Percentiles rank a stretch among this genome's conserved stretches.
phyloP scores from a whole-genome alignment of 2,888 invertebrate genomes.

The Deilephila porcellus region DNA sequence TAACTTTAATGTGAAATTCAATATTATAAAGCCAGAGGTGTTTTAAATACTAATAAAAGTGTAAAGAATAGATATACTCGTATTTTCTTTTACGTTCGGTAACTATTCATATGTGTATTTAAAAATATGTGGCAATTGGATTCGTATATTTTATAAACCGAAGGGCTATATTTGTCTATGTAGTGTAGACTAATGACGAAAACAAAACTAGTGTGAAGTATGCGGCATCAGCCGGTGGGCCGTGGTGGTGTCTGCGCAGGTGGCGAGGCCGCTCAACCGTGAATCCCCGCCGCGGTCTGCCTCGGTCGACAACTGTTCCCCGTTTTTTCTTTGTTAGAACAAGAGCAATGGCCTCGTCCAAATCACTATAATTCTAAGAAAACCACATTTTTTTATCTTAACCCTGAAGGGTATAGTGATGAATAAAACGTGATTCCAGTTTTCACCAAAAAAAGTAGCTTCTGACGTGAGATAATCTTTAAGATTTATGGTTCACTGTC shows the following conservation, averaged over 20 bases:
- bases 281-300: constrained; percentile 64
- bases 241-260: constrained; percentile 64
- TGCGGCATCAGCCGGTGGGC: constrained; percentile 42
- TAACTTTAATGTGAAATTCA: background rate
- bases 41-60: background rate
- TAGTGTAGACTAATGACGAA: background rate
- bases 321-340: constrained; percentile 66
- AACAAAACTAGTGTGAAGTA: constrained; percentile 15
- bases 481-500: constrained; percentile 24
- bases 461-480: constrained; percentile 35
- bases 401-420: constrained; percentile 30
- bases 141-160: background rate
- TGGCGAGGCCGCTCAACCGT: constrained; percentile 78
- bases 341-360: constrained; percentile 72
- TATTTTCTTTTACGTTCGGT: background rate
- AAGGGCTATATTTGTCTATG: background rate
- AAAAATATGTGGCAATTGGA: background rate
- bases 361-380: constrained; percentile 36
- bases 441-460: constrained; percentile 35
- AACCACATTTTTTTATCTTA: constrained; percentile 37
- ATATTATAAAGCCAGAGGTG: background rate
- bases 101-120: background rate
- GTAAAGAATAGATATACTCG: background rate
- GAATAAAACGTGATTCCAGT: constrained; percentile 36
- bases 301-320: constrained; percentile 74